Conservation (phyloP, 2,797 vertebrate species). For the Hydrocynus forskahlii region DNA sequence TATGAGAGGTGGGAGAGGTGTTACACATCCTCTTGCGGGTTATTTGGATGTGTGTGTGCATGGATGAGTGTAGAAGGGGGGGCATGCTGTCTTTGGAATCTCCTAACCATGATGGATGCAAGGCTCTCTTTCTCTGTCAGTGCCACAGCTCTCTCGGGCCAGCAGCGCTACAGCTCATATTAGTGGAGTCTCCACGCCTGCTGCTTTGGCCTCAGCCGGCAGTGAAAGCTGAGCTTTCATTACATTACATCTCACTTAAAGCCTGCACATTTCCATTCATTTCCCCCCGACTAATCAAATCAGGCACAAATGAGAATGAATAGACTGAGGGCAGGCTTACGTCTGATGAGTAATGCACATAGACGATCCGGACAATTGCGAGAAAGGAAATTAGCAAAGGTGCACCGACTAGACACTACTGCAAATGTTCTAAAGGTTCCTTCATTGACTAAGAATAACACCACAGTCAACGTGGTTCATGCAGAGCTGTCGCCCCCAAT, state of each 20-base stretch:
- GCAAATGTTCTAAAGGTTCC: background rate
- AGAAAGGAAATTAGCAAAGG: background rate
- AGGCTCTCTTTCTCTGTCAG: slow-evolving; percentile 51
- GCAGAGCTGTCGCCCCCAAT: background rate
- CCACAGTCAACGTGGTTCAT: background rate
- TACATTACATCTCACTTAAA: slow-evolving; percentile 51
- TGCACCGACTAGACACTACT: background rate
- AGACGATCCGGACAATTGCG: background rate
- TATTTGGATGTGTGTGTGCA: slow-evolving; percentile 26
- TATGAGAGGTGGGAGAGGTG: slow-evolving; percentile 32
- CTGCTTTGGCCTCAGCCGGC: slow-evolving; percentile 20
- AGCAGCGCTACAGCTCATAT: slow-evolving; percentile 35
- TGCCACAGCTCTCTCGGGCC: slow-evolving; percentile 39
- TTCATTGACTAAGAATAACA: background rate
- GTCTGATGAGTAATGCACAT: slow-evolving; percentile 9
- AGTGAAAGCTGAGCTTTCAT: slow-evolving; percentile 46
- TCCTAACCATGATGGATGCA: slow-evolving; percentile 62
- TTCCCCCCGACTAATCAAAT: slow-evolving; percentile 44
- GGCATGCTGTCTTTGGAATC: slow-evolving; percentile 51
- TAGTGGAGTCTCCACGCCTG: slow-evolving; percentile 26
- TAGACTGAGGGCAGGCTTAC: background rate
- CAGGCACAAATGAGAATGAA: slow-evolving; percentile 21
- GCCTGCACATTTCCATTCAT: slow-evolving; percentile 34
- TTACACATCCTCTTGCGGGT: slow-evolving; percentile 29
- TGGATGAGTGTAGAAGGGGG: slow-evolving; percentile 7